Conservation (phyloP, 2,113 vertebrate genomes). For the Probosciger aterrimus region DNA sequence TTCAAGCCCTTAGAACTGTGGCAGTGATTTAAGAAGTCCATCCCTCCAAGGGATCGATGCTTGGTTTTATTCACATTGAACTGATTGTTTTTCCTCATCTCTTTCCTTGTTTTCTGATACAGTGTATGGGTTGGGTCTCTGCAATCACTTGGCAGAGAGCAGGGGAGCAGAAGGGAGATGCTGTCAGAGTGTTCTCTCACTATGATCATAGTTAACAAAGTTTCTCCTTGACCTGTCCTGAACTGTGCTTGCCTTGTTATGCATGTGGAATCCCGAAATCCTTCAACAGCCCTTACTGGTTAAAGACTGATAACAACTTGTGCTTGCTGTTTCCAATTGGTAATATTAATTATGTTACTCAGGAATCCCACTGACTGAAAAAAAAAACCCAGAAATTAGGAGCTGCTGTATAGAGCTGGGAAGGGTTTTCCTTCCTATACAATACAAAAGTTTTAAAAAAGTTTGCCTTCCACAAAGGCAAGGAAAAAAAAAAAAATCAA, state of each 20-base stretch:
- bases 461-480: background rate
- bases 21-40: background rate
- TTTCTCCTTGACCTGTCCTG: background rate
- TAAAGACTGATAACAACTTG: background rate
- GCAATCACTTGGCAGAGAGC: background rate
- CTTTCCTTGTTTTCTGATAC: background rate
- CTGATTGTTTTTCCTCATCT: background rate
- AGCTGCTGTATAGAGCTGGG: background rate
- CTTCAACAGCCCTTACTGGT: background rate
- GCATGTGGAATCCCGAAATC: background rate
- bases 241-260: background rate
- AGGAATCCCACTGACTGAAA: background rate
- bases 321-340: background rate
- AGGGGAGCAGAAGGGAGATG: background rate
- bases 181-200: background rate
- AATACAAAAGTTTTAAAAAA: background rate
- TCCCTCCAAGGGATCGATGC: background rate
- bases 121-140: background rate
- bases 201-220: background rate
- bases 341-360: background rate
- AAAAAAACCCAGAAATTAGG: accelerated
- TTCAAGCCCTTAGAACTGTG: background rate
- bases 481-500: background rate
- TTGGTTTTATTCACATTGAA: background rate
- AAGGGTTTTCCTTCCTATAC: background rate